Evolutionary conservation across 1,140 invertebrate genomes (phyloP), one percentile per base, ranked within the genome.

Genomic region (Hyles vespertilio): DNA sequence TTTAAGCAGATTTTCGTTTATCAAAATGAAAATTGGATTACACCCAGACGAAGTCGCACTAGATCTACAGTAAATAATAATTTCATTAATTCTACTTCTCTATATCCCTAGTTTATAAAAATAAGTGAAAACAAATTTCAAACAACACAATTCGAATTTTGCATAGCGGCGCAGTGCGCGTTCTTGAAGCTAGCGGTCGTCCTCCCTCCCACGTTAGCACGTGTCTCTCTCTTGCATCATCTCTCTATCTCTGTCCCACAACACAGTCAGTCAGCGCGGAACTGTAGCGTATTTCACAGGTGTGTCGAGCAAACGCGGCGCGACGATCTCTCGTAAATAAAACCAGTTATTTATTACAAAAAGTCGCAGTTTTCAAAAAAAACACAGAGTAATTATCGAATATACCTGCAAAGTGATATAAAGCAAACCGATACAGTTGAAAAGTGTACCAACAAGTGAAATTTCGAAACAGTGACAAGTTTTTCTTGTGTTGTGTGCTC

Each of bases 401-500:
- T 22, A 22, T 22, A 22, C 22, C 22, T 22, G 22, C 2, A 22
- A 22, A 22, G 22, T 22, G 22, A 22, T 22, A 22, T 22, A 40
- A 40, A 40, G 5, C 36, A 8, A 5, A 40, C 36, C 36, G 8
- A 40, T 40, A 40, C 36, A 5, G 8, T 5, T 8, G 36, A 5
- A 40, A 40, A 40, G 36, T 40, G 36, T 40, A 5, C 48, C 40
- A 60, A 69, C 61, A 68, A 59, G 68, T 70, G 61, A 8, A 40
- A 40, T 78, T 74, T 74, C 67, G 73, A 78, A 82, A 84, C 58
- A 79, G 85, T 86, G 81, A 87, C 76, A 79, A 85, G 77, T 81
- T 85, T 71, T 82, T 81, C 75, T 80, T 75, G 84, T 84, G 78
- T 69, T 70, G 72, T 84, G 69, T 63, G 67, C 74, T 67, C 64